Percentiles rank a stretch among this genome's conserved stretches.
Evolutionary conservation across 2,797 vertebrate genomes (phyloP).

Genomic region (Sebastes vulpes): DNA sequence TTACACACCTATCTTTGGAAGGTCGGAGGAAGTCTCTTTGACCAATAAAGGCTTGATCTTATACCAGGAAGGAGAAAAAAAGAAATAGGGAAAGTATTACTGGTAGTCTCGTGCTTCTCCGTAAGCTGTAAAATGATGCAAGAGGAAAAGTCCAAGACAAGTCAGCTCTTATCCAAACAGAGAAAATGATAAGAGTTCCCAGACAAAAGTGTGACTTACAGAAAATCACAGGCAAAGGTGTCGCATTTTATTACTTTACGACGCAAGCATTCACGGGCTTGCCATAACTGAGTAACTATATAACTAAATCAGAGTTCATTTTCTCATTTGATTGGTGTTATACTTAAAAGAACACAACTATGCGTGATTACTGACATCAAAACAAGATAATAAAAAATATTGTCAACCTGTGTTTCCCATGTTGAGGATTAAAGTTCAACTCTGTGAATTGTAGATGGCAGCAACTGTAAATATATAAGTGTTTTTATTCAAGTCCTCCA

Average conservation of each 20-base stretch:
- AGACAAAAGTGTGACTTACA: background rate
- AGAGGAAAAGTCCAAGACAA: background rate
- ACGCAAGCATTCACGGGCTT: background rate
- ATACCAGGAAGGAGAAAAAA: background rate
- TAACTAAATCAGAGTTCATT: background rate
- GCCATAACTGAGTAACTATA: background rate
- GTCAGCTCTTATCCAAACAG: background rate
- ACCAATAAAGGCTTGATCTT: background rate
- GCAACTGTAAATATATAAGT: too few relatives aligned
- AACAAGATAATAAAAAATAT: background rate
- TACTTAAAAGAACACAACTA: accelerated
- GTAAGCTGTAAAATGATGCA: slow-evolving; percentile 38
- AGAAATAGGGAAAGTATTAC: background rate
- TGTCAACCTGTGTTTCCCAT: background rate
- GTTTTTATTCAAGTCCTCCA: background rate
- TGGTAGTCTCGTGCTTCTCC: background rate
- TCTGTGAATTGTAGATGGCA: background rate
- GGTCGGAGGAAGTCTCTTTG: background rate
- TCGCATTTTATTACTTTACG: slow-evolving; percentile 14
- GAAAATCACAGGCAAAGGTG: background rate
- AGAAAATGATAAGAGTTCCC: background rate
- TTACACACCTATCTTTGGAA: background rate
- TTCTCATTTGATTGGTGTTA: background rate
- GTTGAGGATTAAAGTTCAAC: background rate
- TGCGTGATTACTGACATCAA: background rate